Evolutionary conservation across 2,888 invertebrate species (phyloP).

Genomic region (Endotricha flammealis): DNA sequence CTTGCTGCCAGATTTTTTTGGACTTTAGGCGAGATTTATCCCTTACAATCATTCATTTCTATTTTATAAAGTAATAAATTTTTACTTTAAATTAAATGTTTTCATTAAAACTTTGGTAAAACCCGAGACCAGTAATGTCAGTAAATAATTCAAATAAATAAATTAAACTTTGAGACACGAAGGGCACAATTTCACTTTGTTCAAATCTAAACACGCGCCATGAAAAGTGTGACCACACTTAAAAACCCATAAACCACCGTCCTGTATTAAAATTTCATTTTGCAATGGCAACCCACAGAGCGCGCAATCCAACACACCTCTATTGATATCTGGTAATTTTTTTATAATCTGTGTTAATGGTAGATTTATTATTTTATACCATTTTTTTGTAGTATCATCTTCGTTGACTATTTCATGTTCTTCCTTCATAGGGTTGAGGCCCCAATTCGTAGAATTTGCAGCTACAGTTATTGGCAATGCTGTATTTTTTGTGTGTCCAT

Average conservation of each 20-base stretch:
- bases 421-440: conserved; percentile 43
- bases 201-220: conserved; percentile 78
- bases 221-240: conserved; percentile 81
- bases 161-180: conserved; percentile 44
- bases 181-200: conserved; percentile 70
- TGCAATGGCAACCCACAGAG: conserved; percentile 79
- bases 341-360: conserved; percentile 40
- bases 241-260: conserved; percentile 80
- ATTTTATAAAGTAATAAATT: too few species aligned
- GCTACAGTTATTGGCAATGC: conserved; percentile 61
- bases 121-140: too few species aligned
- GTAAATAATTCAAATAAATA: conserved; percentile 13
- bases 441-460: conserved; percentile 72
- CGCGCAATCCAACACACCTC: conserved; percentile 55
- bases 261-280: conserved; percentile 77
- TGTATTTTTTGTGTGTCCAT: conserved; percentile 53
- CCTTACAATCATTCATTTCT: too few species aligned
- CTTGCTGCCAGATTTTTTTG: too few species aligned
- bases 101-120: background rate
- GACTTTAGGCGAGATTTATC: too few species aligned
- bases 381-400: conserved; percentile 13
- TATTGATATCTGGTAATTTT: conserved; percentile 36
- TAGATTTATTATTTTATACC: conserved; percentile 24
- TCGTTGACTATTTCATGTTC: conserved; percentile 20
- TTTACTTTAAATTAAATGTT: too few species aligned